Percentiles rank a stretch among this genome's conserved stretches.
Conservation (phyloP, 2,797 vertebrate species). For the Lutjanus campechanus region DNA sequence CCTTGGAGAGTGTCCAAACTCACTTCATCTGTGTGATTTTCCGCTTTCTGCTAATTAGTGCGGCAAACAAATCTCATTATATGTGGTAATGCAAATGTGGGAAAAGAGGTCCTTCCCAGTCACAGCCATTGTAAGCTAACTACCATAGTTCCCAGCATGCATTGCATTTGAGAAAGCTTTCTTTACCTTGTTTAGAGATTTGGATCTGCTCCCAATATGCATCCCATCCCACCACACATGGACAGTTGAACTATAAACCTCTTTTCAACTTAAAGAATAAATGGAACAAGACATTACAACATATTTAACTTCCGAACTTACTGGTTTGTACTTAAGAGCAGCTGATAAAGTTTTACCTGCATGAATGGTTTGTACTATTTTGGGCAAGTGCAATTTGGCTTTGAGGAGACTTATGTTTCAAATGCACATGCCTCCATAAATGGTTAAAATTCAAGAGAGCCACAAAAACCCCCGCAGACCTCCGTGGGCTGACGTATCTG, state of each 20-base stretch:
- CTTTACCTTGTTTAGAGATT: slow-evolving; percentile 43
- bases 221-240: slow-evolving; percentile 19
- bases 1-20: slow-evolving; percentile 45
- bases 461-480: slow-evolving; percentile 29
- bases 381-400: slow-evolving; percentile 31
- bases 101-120: slow-evolving; percentile 49
- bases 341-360: slow-evolving; percentile 47
- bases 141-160: slow-evolving; percentile 50
- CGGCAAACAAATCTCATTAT: slow-evolving; percentile 62
- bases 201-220: slow-evolving; percentile 20
- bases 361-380: slow-evolving; percentile 40
- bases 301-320: not conserved
- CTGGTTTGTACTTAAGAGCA: slow-evolving; percentile 28
- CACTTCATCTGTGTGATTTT: slow-evolving; percentile 52
- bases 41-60: slow-evolving; percentile 59
- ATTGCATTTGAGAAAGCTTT: slow-evolving; percentile 34
- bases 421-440: slow-evolving; percentile 65
- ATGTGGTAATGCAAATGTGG: slow-evolving; percentile 60
- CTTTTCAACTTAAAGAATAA: slow-evolving; percentile 2
- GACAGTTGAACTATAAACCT: slow-evolving; percentile 23
- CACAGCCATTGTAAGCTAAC: slow-evolving; percentile 53
- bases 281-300: slow-evolving; percentile 6
- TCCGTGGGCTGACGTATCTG: slow-evolving; percentile 8
- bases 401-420: slow-evolving; percentile 32
- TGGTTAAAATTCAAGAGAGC: slow-evolving; percentile 53